Evolutionary conservation across 2,113 vertebrate species (phyloP).

Genomic region (Tinamus guttatus): DNA sequence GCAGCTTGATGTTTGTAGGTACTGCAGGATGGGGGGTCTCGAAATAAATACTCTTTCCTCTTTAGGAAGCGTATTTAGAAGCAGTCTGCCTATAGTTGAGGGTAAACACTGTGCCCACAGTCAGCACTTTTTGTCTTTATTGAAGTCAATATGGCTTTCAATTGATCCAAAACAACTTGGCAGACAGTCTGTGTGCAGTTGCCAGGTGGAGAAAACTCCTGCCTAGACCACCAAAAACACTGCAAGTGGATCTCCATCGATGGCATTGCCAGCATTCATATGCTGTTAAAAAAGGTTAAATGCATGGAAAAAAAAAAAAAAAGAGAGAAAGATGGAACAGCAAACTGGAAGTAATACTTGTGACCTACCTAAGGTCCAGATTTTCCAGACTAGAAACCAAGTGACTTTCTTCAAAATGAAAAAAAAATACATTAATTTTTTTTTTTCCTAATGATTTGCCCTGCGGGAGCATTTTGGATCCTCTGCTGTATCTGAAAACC

Average conservation of each 20-base stretch:
- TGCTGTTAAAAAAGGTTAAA: not conserved
- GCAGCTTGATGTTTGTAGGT: not conserved
- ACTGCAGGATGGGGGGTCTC: not conserved
- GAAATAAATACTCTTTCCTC: not conserved
- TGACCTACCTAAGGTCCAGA: not conserved
- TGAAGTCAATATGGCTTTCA: conserved; percentile 56
- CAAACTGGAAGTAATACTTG: not conserved
- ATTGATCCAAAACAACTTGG: conserved; percentile 52
- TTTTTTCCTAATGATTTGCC: not conserved
- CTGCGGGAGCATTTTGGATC: not conserved
- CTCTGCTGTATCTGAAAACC: accelerated
- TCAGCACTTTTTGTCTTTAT: conserved; percentile 37
- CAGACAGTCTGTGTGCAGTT: not conserved
- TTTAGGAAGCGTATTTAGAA: not conserved
- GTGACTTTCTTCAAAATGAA: not conserved
- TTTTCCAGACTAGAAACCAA: not conserved
- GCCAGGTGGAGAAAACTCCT: conserved; percentile 59
- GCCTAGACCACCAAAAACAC: not conserved
- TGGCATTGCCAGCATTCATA: not conserved
- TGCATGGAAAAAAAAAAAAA: not conserved
- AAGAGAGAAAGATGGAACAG: not conserved
- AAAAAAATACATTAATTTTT: too few species aligned
- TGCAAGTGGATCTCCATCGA: not conserved
- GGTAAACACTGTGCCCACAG: conserved; percentile 7
- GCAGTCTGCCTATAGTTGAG: not conserved